Conservation (phyloP, 1,140 invertebrate species). For the Drosophila repleta region DNA sequence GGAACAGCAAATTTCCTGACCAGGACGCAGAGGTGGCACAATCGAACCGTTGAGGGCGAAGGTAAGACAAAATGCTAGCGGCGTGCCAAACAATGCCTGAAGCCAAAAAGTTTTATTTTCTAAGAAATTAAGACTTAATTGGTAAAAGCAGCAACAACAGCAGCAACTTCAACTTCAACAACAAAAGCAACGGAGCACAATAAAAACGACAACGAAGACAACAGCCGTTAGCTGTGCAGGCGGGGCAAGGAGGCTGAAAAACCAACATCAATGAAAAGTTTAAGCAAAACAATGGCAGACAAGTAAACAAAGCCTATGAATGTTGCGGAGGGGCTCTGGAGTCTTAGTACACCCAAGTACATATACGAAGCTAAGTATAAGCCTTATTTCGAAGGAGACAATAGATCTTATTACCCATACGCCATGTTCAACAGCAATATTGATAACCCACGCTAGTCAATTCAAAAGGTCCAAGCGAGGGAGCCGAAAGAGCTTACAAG, state of each 20-base stretch:
- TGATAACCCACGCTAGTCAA: slow-evolving; percentile 35
- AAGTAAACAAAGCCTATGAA: slow-evolving; percentile 79
- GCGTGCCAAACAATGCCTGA: slow-evolving; percentile 63
- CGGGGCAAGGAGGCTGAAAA: slow-evolving; percentile 31
- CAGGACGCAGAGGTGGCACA: slow-evolving; percentile 47
- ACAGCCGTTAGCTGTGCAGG: slow-evolving; percentile 40
- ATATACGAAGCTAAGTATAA: background rate
- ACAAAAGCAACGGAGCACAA: slow-evolving; percentile 41
- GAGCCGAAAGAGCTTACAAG: background rate
- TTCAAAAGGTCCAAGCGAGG: background rate
- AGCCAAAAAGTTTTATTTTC: slow-evolving; percentile 82
- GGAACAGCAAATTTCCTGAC: slow-evolving; percentile 49
- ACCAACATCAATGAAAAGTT: slow-evolving; percentile 82
- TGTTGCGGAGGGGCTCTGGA: slow-evolving; percentile 69
- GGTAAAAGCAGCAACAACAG: slow-evolving; percentile 74
- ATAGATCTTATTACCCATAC: slow-evolving; percentile 67
- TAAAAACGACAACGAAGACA: slow-evolving; percentile 53
- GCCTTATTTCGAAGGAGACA: slow-evolving; percentile 3
- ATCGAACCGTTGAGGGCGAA: slow-evolving; percentile 6
- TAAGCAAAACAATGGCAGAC: slow-evolving; percentile 76
- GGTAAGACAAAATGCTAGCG: slow-evolving; percentile 41
- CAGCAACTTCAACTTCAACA: slow-evolving; percentile 43
- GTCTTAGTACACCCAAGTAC: too few relatives aligned
- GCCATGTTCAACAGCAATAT: slow-evolving; percentile 67
- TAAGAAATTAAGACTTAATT: slow-evolving; percentile 83